These are phyloP conservation scores for Lapara coniferarum DNA, from an alignment of 2,888 invertebrate genomes.

Conservation along the genomic window DNA sequence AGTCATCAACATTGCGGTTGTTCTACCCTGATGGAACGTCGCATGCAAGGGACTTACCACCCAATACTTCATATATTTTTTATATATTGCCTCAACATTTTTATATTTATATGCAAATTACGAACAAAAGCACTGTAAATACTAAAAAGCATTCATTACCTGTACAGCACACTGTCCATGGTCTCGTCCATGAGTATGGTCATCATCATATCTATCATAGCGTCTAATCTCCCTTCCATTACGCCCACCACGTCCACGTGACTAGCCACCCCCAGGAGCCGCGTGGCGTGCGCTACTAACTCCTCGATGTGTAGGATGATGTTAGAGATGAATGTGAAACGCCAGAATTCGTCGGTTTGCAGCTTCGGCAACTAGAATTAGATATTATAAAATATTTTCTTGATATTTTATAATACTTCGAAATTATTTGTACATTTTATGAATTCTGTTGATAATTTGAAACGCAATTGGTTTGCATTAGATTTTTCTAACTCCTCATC, in stretches of 20 bases:
- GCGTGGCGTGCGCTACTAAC: conserved; percentile 65
- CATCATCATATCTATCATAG: conserved; percentile 71
- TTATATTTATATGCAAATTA: no score
- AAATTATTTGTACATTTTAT: no score
- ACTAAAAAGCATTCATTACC: conserved; percentile 52
- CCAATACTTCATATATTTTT: no score
- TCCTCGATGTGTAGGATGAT: conserved; percentile 66
- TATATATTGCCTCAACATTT: no score
- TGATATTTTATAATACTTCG: no score
- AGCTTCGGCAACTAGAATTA: conserved; percentile 59
- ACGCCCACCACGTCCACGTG: conserved; percentile 64
- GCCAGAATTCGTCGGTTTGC: conserved; percentile 75
- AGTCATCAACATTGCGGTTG: no score
- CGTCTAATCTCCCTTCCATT: conserved; percentile 57
- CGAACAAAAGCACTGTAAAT: no score
- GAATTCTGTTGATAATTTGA: no score
- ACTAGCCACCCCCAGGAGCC: conserved; percentile 74
- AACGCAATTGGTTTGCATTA: no score
- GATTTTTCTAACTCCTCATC: no score
- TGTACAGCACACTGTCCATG: conserved; percentile 69
- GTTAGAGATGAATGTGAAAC: conserved; percentile 73
- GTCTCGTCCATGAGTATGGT: conserved; percentile 74
- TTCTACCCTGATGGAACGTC: no score
- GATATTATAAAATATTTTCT: not conserved
- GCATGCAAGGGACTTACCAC: no score